Percentiles rank a stretch among this genome's conserved stretches.
phyloP scores from a whole-genome alignment of 2,797 vertebrate genomes.

The Characodon lateralis region DNA sequence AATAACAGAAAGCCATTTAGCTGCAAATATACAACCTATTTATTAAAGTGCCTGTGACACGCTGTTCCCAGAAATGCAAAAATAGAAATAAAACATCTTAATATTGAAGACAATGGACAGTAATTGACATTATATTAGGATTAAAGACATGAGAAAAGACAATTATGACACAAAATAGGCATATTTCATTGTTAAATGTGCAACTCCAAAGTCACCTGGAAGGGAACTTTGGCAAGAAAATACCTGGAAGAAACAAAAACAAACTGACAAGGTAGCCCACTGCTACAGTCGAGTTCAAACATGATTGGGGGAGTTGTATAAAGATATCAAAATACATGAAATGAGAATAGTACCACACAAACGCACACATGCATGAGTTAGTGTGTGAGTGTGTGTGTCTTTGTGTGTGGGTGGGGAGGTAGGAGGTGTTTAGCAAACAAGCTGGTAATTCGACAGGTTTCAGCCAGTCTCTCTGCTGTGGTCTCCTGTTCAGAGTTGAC shows the following conservation, averaged over 20 bases:
- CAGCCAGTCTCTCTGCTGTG: slow-evolving; percentile 46
- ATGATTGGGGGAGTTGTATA: not conserved
- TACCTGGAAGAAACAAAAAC: slow-evolving; percentile 41
- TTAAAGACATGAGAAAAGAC: too few relatives aligned
- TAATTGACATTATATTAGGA: too few relatives aligned
- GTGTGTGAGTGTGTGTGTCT: slow-evolving; percentile 6
- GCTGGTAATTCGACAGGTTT: slow-evolving; percentile 54
- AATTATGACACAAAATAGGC: too few relatives aligned
- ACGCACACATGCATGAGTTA: not conserved
- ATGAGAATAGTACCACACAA: slow-evolving; percentile 14
- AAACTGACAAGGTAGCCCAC: slow-evolving; percentile 24
- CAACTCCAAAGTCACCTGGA: too few relatives aligned
- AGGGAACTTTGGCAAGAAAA: slow-evolving; percentile 17
- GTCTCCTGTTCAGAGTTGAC: slow-evolving; percentile 39
- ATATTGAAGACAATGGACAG: too few relatives aligned
- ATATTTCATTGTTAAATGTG: too few relatives aligned
- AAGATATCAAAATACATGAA: slow-evolving; percentile 44
- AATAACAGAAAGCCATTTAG: slow-evolving; percentile 48
- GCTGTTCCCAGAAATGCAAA: too few relatives aligned
- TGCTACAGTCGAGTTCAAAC: slow-evolving; percentile 2
- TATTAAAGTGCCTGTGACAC: slow-evolving; percentile 22
- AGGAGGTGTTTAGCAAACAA: slow-evolving; percentile 26
- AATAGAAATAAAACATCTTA: too few relatives aligned
- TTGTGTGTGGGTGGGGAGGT: slow-evolving; percentile 3
- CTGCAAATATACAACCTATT: slow-evolving; percentile 40